These are phyloP conservation scores for Amblyjoppa proteus DNA, from an alignment of 2,888 invertebrate species.

Conservation along the genomic window DNA sequence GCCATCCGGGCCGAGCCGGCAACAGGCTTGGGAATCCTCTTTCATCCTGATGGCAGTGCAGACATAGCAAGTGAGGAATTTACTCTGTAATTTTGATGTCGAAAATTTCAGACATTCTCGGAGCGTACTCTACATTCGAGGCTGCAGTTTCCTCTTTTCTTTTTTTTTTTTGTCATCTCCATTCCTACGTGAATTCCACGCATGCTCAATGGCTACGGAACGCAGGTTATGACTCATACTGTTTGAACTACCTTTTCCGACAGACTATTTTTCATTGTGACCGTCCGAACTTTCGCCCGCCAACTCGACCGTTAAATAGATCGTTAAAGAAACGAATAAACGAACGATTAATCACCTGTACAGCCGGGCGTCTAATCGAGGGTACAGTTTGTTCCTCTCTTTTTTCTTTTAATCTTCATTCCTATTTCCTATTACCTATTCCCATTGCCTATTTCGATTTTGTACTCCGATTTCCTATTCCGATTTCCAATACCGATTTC, in stretches of 20 bases:
- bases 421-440: no score
- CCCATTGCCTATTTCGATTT: no score
- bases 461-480: no score
- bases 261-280: neutral
- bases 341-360: conserved; percentile 76
- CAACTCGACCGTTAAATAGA: no score
- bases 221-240: neutral
- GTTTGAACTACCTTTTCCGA: neutral
- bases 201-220: neutral
- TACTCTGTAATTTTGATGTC: neutral
- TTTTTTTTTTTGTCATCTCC: neutral
- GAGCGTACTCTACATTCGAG: neutral
- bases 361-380: conserved; percentile 78
- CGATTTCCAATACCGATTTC: no score
- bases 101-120: neutral
- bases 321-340: neutral
- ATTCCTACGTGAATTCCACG: neutral
- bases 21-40: neutral
- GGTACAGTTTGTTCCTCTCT: no score
- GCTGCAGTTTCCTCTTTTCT: no score
- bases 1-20: neutral
- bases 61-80: neutral
- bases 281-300: neutral
- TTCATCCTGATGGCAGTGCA: neutral
- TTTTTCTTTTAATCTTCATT: no score